Evolutionary conservation across 2,113 vertebrate genomes (phyloP).

Genomic region (rabbit (Oryctolagus cuniculus)): mOryCun1.1 NC_091436.1:136534001-136534500

Average conservation of each 20-base stretch:
- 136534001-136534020: conserved; percentile 64
- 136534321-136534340: not conserved
- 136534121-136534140: conserved; percentile 62
- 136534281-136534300: not conserved
- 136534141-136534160: conserved; percentile 46
- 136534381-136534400: not conserved
- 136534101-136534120: not conserved
- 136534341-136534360: not conserved
- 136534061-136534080: not conserved
- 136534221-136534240: not conserved
- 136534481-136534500: not conserved
- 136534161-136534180: not conserved
- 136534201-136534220: not conserved
- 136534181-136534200: not conserved
- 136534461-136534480: not conserved
- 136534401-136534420: not conserved
- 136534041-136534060: not conserved
- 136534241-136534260: not conserved
- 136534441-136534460: not conserved
- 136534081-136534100: conserved; percentile 67
- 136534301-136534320: not conserved
- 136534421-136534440: not conserved
- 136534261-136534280: not conserved
- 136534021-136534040: conserved; percentile 85
- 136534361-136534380: not conserved